phyloP scores from a whole-genome alignment of 2,113 vertebrate genomes.

The Lycaon pictus region DNA sequence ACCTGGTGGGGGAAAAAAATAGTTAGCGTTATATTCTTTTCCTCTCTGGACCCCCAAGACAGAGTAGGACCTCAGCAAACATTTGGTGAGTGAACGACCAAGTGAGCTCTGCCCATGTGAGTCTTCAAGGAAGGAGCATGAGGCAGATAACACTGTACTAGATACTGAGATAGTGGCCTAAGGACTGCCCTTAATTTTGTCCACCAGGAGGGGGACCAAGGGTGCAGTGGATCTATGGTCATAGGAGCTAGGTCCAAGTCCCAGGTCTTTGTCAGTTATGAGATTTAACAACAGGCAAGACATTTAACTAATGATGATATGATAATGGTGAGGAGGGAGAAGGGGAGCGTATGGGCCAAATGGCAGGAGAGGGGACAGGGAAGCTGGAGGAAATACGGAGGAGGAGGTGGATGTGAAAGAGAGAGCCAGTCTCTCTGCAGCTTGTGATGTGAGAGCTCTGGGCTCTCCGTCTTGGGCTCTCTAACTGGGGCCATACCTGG shows the following conservation, averaged over 20 bases:
- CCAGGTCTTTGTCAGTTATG: not conserved
- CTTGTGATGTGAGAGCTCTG: accelerated
- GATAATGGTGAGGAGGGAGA: not conserved
- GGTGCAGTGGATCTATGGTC: not conserved
- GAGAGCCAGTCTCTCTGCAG: not conserved
- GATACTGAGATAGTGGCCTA: not conserved
- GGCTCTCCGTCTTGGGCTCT: not conserved
- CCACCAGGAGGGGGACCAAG: not conserved
- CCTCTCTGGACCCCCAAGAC: not conserved
- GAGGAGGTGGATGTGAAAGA: not conserved
- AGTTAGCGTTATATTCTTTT: not conserved
- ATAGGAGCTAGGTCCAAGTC: not conserved
- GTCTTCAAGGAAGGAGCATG: not conserved
- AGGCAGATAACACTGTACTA: not conserved
- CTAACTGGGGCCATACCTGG: not conserved
- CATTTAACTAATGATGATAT: not conserved
- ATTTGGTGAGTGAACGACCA: not conserved
- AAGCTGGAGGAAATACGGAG: not conserved
- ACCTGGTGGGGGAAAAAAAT: slow-evolving; percentile 86
- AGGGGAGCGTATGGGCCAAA: not conserved
- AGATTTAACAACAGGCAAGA: not conserved
- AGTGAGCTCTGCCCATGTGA: not conserved
- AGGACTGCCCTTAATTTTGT: not conserved
- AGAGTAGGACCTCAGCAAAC: not conserved
- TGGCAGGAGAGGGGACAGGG: not conserved